Percentiles rank a stretch among this genome's conserved stretches.
These are phyloP conservation scores for Plebejus melissa DNA, from an alignment of 2,888 invertebrate species.

Conservation along the genomic window DNA sequence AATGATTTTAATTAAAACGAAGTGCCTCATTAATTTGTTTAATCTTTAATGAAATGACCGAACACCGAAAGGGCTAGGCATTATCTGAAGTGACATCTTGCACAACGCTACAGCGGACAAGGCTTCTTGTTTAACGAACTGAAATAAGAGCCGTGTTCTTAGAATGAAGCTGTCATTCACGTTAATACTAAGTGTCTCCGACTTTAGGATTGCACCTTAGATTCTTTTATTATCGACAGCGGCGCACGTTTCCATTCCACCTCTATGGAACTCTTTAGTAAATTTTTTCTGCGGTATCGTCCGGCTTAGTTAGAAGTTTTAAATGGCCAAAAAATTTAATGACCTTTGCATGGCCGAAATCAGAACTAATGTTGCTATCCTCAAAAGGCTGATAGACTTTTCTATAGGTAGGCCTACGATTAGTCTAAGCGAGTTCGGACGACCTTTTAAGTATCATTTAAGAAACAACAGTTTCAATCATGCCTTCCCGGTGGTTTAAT, in stretches of 20 bases:
- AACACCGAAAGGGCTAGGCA: constrained; percentile 40
- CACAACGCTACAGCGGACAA: constrained; percentile 40
- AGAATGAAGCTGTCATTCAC: constrained; percentile 59
- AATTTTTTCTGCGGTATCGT: too few species aligned
- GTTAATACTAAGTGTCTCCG: constrained; percentile 55
- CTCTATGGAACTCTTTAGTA: background rate
- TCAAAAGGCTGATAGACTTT: too few species aligned
- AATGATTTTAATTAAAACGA: constrained; percentile 35
- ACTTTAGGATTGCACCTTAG: constrained; percentile 47
- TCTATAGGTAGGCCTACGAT: too few species aligned
- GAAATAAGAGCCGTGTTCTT: constrained; percentile 46
- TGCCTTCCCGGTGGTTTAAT: too few species aligned
- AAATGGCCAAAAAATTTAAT: too few species aligned
- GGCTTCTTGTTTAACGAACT: constrained; percentile 47
- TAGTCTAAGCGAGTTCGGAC: too few species aligned
- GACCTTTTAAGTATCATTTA: too few species aligned
- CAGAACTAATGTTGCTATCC: too few species aligned
- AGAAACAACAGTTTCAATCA: too few species aligned
- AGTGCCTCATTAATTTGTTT: constrained; percentile 38
- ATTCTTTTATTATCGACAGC: constrained; percentile 42
- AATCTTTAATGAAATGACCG: constrained; percentile 45
- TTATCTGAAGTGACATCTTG: constrained; percentile 41
- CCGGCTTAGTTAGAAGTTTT: too few species aligned
- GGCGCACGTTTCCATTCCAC: constrained; percentile 42
- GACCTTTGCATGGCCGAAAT: too few species aligned